These are phyloP conservation scores for Tetrapedia diversipes DNA, from an alignment of 2,888 invertebrate genomes.

Conservation along the genomic window DNA sequence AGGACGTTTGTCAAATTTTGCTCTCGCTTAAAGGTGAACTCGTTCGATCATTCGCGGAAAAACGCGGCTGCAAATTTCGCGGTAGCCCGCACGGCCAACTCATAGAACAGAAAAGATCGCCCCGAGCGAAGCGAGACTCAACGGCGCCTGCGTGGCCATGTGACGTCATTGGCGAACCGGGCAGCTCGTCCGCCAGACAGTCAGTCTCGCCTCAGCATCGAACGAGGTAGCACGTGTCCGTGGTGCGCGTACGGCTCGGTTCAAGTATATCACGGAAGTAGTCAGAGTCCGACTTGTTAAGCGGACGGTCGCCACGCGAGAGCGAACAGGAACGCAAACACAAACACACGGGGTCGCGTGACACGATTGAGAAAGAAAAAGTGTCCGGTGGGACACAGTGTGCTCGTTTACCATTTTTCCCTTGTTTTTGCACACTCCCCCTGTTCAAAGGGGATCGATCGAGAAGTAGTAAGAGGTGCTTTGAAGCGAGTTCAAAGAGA, in stretches of 20 bases:
- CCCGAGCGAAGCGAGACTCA: constrained; percentile 67
- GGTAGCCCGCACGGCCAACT: constrained; percentile 38
- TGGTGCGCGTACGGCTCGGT: constrained; percentile 6
- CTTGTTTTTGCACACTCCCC: too few relatives aligned
- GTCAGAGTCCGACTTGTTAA: constrained; percentile 1
- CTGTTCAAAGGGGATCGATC: too few relatives aligned
- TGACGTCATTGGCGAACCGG: constrained; percentile 80
- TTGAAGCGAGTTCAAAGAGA: too few relatives aligned
- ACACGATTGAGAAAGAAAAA: not conserved
- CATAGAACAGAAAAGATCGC: constrained; percentile 56
- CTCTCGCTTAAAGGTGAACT: constrained; percentile 9
- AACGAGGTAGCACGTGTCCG: constrained; percentile 47
- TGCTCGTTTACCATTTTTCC: too few relatives aligned
- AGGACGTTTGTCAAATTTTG: not conserved
- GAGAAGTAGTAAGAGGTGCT: too few relatives aligned
- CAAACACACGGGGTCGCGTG: not conserved
- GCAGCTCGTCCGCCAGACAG: constrained; percentile 77
- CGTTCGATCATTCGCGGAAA: constrained; percentile 30
- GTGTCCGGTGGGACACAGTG: too few relatives aligned
- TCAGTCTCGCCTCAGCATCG: constrained; percentile 81
- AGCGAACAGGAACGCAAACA: not conserved
- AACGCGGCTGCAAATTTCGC: constrained; percentile 49
- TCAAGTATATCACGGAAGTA: constrained; percentile 44
- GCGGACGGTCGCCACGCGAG: constrained; percentile 15
- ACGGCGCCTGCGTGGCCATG: constrained; percentile 77